These are phyloP conservation scores for Microtus pennsylvanicus DNA, from an alignment of 2,113 vertebrate genomes.

Conservation along the genomic window DNA sequence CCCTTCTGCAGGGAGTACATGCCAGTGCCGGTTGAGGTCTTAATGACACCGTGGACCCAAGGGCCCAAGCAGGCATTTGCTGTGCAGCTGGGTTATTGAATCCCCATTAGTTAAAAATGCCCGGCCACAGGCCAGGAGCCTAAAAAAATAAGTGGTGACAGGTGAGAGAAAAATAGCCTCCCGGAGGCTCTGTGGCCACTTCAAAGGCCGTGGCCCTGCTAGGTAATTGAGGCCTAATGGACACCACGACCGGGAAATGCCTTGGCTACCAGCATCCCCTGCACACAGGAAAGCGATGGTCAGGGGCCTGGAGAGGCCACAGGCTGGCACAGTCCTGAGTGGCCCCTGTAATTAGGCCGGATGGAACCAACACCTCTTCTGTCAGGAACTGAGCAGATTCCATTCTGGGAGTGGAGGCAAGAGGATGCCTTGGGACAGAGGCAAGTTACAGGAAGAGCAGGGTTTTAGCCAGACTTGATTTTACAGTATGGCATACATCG, in stretches of 20 bases:
- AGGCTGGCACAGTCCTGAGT: slow-evolving; percentile 31
- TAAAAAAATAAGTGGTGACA: slow-evolving; percentile 87
- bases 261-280: slow-evolving; percentile 80
- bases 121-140: slow-evolving; percentile 85
- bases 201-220: slow-evolving; percentile 85
- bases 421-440: background rate
- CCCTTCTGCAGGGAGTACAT: slow-evolving; percentile 78
- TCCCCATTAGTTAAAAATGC: slow-evolving; percentile 86
- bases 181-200: slow-evolving; percentile 79
- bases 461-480: background rate
- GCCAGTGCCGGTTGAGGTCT: slow-evolving; percentile 83
- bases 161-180: slow-evolving; percentile 87
- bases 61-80: slow-evolving; percentile 83
- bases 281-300: background rate
- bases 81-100: slow-evolving; percentile 88
- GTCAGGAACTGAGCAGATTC: slow-evolving; percentile 22
- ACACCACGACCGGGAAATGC: slow-evolving; percentile 78
- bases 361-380: slow-evolving; percentile 37
- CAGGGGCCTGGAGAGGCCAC: background rate
- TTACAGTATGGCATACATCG: background rate
- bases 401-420: slow-evolving; percentile 64
- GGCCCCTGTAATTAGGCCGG: slow-evolving; percentile 74
- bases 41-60: slow-evolving; percentile 85
- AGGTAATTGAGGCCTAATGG: slow-evolving; percentile 86
- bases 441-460: accelerated